These are phyloP conservation scores for Dynastes tityus DNA, from an alignment of 2,888 invertebrate species.

Conservation along the genomic window DNA sequence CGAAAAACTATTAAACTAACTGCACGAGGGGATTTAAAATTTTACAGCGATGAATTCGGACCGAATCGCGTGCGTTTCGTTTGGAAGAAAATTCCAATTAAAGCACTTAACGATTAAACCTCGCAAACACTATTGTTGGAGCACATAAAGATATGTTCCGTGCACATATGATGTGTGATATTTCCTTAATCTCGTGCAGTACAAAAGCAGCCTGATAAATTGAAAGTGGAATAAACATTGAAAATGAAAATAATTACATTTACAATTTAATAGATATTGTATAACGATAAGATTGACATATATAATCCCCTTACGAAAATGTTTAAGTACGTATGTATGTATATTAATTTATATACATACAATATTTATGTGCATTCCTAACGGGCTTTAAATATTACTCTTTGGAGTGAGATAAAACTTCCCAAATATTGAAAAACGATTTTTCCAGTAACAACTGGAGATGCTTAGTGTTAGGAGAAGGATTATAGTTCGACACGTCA, in stretches of 20 bases:
- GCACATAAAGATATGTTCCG: neutral
- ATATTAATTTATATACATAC: neutral
- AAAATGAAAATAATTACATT: constrained; percentile 34
- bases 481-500: too few relatives aligned
- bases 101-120: neutral
- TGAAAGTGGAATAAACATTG: constrained; percentile 17
- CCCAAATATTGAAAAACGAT: too few relatives aligned
- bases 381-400: constrained; percentile 3
- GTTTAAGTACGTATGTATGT: too few relatives aligned
- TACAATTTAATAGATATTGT: constrained; percentile 29
- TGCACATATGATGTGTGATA: neutral
- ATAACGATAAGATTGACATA: constrained; percentile 32
- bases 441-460: too few relatives aligned
- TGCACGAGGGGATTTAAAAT: too few relatives aligned
- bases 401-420: too few relatives aligned
- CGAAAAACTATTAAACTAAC: too few relatives aligned
- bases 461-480: too few relatives aligned
- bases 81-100: neutral
- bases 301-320: constrained; percentile 21
- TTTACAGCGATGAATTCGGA: too few relatives aligned
- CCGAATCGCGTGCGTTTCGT: neutral
- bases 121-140: constrained; percentile 25
- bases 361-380: neutral
- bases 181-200: constrained; percentile 24
- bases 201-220: constrained; percentile 22